phyloP scores from a whole-genome alignment of 2,113 vertebrate genomes.

The Cinclus cinclus region DNA sequence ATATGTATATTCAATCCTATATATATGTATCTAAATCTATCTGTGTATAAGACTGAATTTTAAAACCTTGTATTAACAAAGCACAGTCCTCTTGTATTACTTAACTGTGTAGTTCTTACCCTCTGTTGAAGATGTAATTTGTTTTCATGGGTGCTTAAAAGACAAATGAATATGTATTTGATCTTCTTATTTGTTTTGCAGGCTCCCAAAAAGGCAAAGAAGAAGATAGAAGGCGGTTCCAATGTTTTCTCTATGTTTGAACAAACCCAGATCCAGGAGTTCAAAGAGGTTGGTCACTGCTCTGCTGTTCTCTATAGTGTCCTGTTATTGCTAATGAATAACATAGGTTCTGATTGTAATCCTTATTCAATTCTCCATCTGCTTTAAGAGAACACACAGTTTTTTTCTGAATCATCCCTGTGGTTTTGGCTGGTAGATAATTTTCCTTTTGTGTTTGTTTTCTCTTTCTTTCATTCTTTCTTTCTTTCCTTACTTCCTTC shows the following conservation, averaged over 20 bases:
- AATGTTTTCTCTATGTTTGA: conserved; percentile 94
- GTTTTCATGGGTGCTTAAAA: background rate
- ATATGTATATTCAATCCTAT: background rate
- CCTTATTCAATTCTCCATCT: conserved; percentile 26
- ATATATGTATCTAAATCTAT: background rate
- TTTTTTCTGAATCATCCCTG: conserved; percentile 61
- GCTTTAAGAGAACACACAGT: conserved; percentile 52
- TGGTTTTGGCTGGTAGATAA: conserved; percentile 50
- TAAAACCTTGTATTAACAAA: background rate
- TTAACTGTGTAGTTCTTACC: background rate
- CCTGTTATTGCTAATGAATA: conserved; percentile 15
- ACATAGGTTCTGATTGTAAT: conserved; percentile 51
- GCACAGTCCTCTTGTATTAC: background rate
- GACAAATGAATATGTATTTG: background rate
- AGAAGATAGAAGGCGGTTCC: conserved; percentile 82
- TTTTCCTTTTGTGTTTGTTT: conserved; percentile 27
- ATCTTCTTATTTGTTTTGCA: conserved; percentile 46
- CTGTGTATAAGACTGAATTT: background rate
- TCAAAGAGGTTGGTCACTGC: conserved; percentile 83
- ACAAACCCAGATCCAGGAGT: conserved; percentile 92
- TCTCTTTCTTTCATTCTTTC: background rate
- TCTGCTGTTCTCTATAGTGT: conserved; percentile 1
- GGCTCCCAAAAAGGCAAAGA: conserved; percentile 88
- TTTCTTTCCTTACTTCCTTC: background rate
- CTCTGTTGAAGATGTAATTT: background rate